Percentiles rank a stretch among this genome's conserved stretches.
Evolutionary conservation across 2,888 invertebrate genomes (phyloP).

Genomic region (Phortica magna): DNA sequence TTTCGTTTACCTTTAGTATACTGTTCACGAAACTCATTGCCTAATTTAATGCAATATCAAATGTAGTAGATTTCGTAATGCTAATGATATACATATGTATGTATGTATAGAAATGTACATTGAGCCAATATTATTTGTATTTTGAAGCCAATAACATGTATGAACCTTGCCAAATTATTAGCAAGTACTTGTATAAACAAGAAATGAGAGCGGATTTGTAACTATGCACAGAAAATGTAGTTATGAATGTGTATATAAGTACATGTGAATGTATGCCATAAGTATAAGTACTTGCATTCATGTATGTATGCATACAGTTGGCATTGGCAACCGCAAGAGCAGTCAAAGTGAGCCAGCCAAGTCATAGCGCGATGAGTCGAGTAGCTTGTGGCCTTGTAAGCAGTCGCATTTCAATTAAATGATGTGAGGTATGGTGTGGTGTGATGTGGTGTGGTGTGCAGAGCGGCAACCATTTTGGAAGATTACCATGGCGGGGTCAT

Average conservation of each 20-base stretch:
- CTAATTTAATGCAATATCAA: too few species aligned
- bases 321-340: neutral
- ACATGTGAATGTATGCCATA: neutral
- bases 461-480: neutral
- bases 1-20: too few species aligned
- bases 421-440: neutral
- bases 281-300: neutral
- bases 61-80: too few species aligned
- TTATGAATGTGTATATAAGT: neutral
- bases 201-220: constrained; percentile 5
- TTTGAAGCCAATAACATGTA: constrained; percentile 2
- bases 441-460: too few species aligned
- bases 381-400: neutral
- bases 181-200: constrained; percentile 3
- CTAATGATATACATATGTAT: too few species aligned
- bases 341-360: neutral
- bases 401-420: constrained; percentile 14
- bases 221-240: neutral
- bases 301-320: neutral
- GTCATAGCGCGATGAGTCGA: neutral
- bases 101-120: too few species aligned
- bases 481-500: neutral
- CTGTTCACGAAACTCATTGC: too few species aligned
- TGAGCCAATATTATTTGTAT: too few species aligned
- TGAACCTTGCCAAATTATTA: neutral